These are phyloP conservation scores for Pampus argenteus DNA, from an alignment of 2,797 vertebrate species.

Conservation along the genomic window DNA sequence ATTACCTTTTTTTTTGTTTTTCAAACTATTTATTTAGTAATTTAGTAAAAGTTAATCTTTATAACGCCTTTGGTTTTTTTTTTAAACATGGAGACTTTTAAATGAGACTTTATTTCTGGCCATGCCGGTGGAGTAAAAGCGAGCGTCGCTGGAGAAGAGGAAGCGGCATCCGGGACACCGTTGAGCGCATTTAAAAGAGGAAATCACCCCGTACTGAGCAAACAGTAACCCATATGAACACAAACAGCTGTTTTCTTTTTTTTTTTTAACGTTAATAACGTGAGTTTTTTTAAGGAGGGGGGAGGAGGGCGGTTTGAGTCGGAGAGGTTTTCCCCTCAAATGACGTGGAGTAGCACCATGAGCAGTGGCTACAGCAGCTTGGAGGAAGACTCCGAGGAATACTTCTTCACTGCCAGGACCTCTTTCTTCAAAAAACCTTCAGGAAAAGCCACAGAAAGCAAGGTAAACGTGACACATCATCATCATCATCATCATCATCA, in stretches of 20 bases:
- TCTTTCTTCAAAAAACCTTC: slow-evolving; percentile 93
- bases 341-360: slow-evolving; percentile 96
- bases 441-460: slow-evolving; percentile 82
- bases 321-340: slow-evolving; percentile 75
- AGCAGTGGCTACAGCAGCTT: slow-evolving; percentile 98
- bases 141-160: slow-evolving; percentile 26
- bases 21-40: too few relatives aligned
- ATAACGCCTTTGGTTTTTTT: rapidly evolving
- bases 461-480: slow-evolving; percentile 67
- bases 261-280: not conserved
- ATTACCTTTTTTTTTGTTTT: too few relatives aligned
- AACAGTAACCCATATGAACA: not conserved
- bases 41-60: rapidly evolving
- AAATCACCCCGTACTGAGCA: slow-evolving; percentile 36
- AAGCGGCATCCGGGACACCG: slow-evolving; percentile 8
- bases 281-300: not conserved
- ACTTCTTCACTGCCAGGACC: slow-evolving; percentile 97
- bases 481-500: too few relatives aligned
- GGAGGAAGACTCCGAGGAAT: slow-evolving; percentile 97
- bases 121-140: slow-evolving; percentile 42
- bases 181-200: slow-evolving; percentile 58
- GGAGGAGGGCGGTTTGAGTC: slow-evolving; percentile 37
- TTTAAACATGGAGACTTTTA: slow-evolving; percentile 18
- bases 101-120: slow-evolving; percentile 30
- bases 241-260: not conserved